These are phyloP conservation scores for Takifugu flavidus DNA, from an alignment of 2,113 vertebrate genomes.

Conservation along the genomic window DNA sequence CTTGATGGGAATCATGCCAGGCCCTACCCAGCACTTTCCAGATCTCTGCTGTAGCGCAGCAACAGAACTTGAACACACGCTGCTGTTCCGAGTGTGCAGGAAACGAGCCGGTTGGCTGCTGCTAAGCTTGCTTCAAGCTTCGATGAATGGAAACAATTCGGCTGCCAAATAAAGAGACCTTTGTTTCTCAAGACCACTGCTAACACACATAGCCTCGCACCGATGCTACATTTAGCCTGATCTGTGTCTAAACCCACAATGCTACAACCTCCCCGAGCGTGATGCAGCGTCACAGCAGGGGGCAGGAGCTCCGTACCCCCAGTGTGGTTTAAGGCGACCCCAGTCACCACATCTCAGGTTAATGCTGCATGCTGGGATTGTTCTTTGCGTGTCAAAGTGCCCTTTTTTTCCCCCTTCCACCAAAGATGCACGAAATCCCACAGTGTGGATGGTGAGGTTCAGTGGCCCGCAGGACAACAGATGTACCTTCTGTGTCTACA, in stretches of 20 bases:
- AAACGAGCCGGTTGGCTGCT: too few relatives aligned
- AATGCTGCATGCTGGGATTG: constrained; percentile 12
- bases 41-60: too few relatives aligned
- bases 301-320: not conserved
- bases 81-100: too few relatives aligned
- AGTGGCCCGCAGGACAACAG: constrained; percentile 33
- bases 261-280: not conserved
- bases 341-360: constrained; percentile 10
- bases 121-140: too few relatives aligned
- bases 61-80: too few relatives aligned
- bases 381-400: constrained; percentile 30
- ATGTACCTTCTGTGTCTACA: constrained; percentile 22
- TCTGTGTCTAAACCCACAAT: too few relatives aligned
- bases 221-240: too few relatives aligned
- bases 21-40: too few relatives aligned
- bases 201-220: too few relatives aligned
- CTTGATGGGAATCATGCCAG: not conserved
- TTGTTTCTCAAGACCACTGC: too few relatives aligned
- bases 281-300: constrained; percentile 4
- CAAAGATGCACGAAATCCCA: constrained; percentile 13
- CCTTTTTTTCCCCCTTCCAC: constrained; percentile 13
- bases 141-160: too few relatives aligned
- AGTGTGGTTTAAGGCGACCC: constrained; percentile 7
- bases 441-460: constrained; percentile 13
- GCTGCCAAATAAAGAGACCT: too few relatives aligned